Evolutionary conservation across 2,113 vertebrate genomes (phyloP).

Genomic region (Notothenia coriiceps): DNA sequence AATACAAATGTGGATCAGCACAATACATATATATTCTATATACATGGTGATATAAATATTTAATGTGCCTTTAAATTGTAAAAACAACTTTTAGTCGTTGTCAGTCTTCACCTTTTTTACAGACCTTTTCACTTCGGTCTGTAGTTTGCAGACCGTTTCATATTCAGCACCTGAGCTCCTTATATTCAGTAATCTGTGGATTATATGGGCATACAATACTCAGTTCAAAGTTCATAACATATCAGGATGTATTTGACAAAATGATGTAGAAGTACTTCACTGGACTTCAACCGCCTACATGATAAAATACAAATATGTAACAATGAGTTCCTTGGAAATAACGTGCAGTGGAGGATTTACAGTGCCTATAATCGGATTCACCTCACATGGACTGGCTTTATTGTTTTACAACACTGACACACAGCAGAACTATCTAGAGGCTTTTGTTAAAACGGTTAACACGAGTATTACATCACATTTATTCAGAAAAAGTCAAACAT

Average conservation of each 20-base stretch:
- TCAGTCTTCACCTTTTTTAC: no score
- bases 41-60: background rate
- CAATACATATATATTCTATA: background rate
- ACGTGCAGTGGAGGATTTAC: background rate
- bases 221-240: constrained; percentile 45
- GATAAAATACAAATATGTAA: background rate
- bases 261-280: background rate
- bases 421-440: background rate
- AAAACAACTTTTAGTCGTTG: background rate
- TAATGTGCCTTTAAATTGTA: background rate
- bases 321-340: background rate
- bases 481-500: background rate
- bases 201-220: constrained; percentile 17
- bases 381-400: background rate
- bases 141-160: constrained; percentile 6
- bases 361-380: background rate
- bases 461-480: background rate
- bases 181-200: constrained; percentile 53
- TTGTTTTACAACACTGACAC: background rate
- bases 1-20: no score
- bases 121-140: background rate
- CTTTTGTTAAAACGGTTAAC: no score
- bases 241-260: background rate
- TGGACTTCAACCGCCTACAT: background rate
- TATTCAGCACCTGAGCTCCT: constrained; percentile 43